These are phyloP conservation scores for Amorpha juglandis DNA, from an alignment of 2,888 invertebrate genomes.

Conservation along the genomic window DNA sequence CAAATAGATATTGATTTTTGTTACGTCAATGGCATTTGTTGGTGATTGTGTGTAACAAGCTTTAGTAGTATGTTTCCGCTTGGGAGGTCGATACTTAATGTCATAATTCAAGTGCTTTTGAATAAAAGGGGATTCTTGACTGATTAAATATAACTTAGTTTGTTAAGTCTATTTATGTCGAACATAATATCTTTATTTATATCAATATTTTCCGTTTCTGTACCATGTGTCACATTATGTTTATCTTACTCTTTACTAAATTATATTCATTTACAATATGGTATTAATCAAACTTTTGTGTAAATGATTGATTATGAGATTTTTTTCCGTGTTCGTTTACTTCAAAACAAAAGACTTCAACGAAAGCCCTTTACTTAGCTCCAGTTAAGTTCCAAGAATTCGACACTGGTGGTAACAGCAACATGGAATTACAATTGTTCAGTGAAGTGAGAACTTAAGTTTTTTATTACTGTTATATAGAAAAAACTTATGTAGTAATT, in stretches of 20 bases:
- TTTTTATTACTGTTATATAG: constrained; percentile 42
- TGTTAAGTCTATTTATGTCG: neutral
- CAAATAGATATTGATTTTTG: constrained; percentile 27
- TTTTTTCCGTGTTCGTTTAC: neutral
- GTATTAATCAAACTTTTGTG: no score
- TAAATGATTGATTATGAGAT: no score
- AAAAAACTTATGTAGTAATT: constrained; percentile 39
- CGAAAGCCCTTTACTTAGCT: constrained; percentile 31
- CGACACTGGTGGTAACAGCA: neutral
- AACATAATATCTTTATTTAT: neutral
- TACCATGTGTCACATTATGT: no score
- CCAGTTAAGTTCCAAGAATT: constrained; percentile 26
- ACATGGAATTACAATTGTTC: constrained; percentile 31
- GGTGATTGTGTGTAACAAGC: constrained; percentile 17
- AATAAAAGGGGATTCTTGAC: constrained; percentile 9
- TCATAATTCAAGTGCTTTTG: constrained; percentile 25
- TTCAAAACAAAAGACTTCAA: constrained; percentile 45
- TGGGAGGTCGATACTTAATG: constrained; percentile 22
- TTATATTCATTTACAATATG: no score
- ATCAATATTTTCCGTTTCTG: no score
- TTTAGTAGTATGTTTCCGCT: constrained; percentile 14
- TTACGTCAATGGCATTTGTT: constrained; percentile 24
- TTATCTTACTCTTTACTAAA: no score
- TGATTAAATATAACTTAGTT: neutral
- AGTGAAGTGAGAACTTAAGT: constrained; percentile 42